Percentiles rank a stretch among this genome's conserved stretches.
Evolutionary conservation across 1,140 invertebrate species (phyloP).

Genomic region (Drosophila jambulina): DNA sequence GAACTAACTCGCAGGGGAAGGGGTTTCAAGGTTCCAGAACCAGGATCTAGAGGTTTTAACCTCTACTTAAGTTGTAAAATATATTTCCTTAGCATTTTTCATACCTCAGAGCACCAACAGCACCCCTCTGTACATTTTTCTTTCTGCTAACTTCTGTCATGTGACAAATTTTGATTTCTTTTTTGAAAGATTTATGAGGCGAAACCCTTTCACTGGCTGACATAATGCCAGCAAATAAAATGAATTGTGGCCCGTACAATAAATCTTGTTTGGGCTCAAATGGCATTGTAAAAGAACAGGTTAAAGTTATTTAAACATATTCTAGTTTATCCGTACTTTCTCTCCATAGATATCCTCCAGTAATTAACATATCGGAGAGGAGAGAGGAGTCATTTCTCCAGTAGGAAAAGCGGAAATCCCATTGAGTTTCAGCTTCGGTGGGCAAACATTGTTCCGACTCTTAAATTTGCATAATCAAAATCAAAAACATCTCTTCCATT

Average conservation of each 20-base stretch:
- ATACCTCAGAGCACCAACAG: not conserved
- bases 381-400: not conserved
- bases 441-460: conserved; percentile 80
- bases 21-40: not conserved
- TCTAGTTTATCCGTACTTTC: not conserved
- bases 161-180: conserved; percentile 31
- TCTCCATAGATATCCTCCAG: not conserved
- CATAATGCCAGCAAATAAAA: conserved; percentile 20
- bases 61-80: not conserved
- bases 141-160: conserved; percentile 9
- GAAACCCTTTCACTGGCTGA: conserved; percentile 3
- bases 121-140: not conserved
- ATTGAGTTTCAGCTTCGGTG: conserved; percentile 64
- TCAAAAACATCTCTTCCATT: conserved; percentile 82
- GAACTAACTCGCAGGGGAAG: conserved; percentile 11
- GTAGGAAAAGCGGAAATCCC: conserved; percentile 14
- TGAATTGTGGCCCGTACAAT: conserved; percentile 2
- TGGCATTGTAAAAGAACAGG: not conserved
- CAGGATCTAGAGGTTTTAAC: too few species aligned
- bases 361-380: conserved; percentile 23
- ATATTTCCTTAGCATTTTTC: not conserved
- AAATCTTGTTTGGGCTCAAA: conserved; percentile 4
- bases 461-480: conserved; percentile 85
- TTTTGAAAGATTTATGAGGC: conserved; percentile 30
- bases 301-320: conserved; percentile 8